A percentile compares a stretch with the other conserved stretches of the same genome.
Evolutionary conservation across 2,113 vertebrate genomes (phyloP).

Genomic region (Larimichthys polyactis): DNA sequence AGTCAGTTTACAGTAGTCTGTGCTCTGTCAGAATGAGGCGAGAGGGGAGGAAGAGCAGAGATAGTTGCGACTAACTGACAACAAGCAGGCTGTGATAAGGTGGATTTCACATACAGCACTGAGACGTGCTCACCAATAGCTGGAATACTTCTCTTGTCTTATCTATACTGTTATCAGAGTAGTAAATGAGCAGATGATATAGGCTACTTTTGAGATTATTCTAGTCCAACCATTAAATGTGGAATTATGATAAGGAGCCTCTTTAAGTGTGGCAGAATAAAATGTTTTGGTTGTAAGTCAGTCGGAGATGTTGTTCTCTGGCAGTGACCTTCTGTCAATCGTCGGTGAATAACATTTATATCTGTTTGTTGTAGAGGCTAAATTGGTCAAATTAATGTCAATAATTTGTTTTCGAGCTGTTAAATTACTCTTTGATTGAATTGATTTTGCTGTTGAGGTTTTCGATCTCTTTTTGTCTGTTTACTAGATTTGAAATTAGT

Average conservation of each 20-base stretch:
- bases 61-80: conserved; percentile 65
- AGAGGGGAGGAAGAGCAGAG: conserved; percentile 64
- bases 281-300: no score
- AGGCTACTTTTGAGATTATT: conserved; percentile 14
- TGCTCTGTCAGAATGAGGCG: conserved; percentile 65
- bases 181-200: conserved; percentile 50
- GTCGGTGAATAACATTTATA: background rate
- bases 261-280: background rate
- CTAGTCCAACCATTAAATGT: conserved; percentile 18
- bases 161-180: conserved; percentile 53
- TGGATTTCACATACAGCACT: conserved; percentile 34
- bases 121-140: conserved; percentile 35
- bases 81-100: conserved; percentile 69
- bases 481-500: background rate
- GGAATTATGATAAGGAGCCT: background rate
- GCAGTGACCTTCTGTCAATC: no score
- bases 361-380: background rate
- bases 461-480: background rate
- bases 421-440: background rate
- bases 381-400: no score
- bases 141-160: conserved; percentile 49
- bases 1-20: conserved; percentile 74
- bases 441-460: background rate
- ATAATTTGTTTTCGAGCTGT: no score
- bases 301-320: background rate